phyloP scores from a whole-genome alignment of 92 coral and sea anemone genomes.

The Actinernus sp. region DNA sequence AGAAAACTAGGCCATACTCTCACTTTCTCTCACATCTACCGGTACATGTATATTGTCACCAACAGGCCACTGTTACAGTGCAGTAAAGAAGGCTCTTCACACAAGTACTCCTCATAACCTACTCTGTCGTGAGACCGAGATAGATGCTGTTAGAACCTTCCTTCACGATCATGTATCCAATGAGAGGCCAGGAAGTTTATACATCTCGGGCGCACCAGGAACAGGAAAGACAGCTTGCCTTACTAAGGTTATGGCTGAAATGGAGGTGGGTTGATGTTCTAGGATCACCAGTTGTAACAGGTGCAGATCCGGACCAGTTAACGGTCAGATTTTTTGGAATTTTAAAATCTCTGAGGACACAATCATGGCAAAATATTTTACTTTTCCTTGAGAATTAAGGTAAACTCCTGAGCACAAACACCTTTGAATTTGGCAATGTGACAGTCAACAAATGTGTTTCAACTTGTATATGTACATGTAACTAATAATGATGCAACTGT shows the following conservation, averaged over 20 bases:
- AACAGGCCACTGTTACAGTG: conserved; percentile 82
- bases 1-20: no score
- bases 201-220: conserved; percentile 99
- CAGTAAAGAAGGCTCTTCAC: conserved; percentile 90
- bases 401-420: no score
- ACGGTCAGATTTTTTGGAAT: no score
- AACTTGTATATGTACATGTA: no score
- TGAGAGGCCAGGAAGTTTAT: conserved; percentile 90
- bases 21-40: no score
- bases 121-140: conserved; percentile 93
- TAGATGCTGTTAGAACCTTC: conserved; percentile 67
- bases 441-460: no score
- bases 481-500: no score
- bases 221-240: conserved; percentile 99
- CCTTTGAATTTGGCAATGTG: no score
- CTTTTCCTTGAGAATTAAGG: no score
- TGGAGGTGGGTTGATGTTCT: conserved; percentile 55
- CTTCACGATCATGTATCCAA: conserved; percentile 71
- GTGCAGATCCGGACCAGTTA: background rate
- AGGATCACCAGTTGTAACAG: background rate
- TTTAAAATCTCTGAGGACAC: no score
- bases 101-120: conserved; percentile 89
- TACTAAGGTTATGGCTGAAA: conserved; percentile 74
- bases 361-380: no score
- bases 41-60: no score